A percentile compares a stretch with the other conserved stretches of the same genome.
Conservation (phyloP, 2,888 invertebrate species). For the Acronicta psi region DNA sequence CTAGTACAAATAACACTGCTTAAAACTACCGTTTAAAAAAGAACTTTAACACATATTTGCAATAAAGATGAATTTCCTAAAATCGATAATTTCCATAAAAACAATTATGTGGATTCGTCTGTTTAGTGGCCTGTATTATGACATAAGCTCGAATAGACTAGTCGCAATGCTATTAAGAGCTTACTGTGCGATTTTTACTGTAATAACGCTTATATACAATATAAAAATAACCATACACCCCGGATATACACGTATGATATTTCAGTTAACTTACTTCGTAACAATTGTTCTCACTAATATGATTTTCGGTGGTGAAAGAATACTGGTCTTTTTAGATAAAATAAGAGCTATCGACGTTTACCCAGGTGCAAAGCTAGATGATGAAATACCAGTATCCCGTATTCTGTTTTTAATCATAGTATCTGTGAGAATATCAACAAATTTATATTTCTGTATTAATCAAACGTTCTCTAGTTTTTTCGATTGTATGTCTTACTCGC, state of each 20-base stretch:
- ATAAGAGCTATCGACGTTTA: not conserved
- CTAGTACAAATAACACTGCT: too few species aligned
- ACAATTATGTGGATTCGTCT: constrained; percentile 5
- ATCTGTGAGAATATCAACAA: not conserved
- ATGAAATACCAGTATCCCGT: not conserved
- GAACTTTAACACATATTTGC: not conserved
- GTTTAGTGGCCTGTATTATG: constrained; percentile 3
- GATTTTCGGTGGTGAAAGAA: not conserved
- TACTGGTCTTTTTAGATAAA: not conserved
- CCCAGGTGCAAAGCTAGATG: not conserved
- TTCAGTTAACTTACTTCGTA: not conserved
- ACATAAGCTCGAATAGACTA: not conserved
- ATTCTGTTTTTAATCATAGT: not conserved
- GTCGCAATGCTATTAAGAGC: not conserved
- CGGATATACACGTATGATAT: not conserved
- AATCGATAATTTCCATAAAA: constrained; percentile 3
- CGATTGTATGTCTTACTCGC: not conserved
- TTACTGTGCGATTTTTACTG: not conserved
- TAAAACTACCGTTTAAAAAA: too few species aligned
- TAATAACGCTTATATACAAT: not conserved
- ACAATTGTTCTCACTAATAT: not conserved
- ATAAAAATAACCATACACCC: too few species aligned
- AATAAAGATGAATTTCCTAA: constrained; percentile 1
- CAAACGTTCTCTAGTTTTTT: not conserved
- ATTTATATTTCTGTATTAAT: not conserved